A percentile compares a stretch with the other conserved stretches of the same genome.
These are phyloP conservation scores for Lamproptera curius DNA, from an alignment of 2,888 invertebrate genomes.

Conservation along the genomic window DNA sequence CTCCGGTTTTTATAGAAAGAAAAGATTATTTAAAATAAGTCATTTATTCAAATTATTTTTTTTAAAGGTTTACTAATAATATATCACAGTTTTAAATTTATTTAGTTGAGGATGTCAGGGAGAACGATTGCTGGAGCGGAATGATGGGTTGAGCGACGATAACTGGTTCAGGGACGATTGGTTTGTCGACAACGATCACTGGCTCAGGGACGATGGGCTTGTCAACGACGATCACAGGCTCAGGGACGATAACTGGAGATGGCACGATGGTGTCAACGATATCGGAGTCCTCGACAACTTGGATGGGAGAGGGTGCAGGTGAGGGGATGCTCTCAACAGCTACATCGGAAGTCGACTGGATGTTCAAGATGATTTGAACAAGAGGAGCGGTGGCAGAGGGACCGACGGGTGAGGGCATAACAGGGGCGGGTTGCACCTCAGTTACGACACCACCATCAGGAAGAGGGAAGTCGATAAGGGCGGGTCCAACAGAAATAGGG, in stretches of 20 bases:
- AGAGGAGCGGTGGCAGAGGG: constrained; percentile 23
- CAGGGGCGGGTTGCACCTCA: constrained; percentile 12
- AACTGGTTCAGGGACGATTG: constrained; percentile 25
- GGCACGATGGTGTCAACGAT: too few relatives aligned
- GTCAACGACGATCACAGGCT: constrained; percentile 23
- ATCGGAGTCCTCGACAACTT: too few relatives aligned
- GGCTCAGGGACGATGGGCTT: constrained; percentile 18
- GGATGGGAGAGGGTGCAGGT: constrained; percentile 6
- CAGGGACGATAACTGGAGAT: constrained; percentile 12
- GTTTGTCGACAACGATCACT: constrained; percentile 22
- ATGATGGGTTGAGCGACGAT: constrained; percentile 25
- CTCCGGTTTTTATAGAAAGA: too few relatives aligned
- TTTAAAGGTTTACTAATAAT: too few relatives aligned
- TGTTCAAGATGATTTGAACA: constrained; percentile 33
- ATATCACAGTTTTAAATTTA: too few relatives aligned
- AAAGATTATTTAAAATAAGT: too few relatives aligned
- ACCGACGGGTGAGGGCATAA: constrained; percentile 23
- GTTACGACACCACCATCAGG: constrained; percentile 9
- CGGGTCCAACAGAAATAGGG: constrained; percentile 20
- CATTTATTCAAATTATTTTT: too few relatives aligned
- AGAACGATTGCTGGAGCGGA: constrained; percentile 34
- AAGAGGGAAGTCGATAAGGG: constrained; percentile 17
- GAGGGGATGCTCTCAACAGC: constrained; percentile 1
- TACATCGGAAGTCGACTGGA: too few relatives aligned
- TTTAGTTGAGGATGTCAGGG: constrained; percentile 17